Evolutionary conservation across 2,797 vertebrate species (phyloP).

Genomic region (Eospalax fontanierii): DNA sequence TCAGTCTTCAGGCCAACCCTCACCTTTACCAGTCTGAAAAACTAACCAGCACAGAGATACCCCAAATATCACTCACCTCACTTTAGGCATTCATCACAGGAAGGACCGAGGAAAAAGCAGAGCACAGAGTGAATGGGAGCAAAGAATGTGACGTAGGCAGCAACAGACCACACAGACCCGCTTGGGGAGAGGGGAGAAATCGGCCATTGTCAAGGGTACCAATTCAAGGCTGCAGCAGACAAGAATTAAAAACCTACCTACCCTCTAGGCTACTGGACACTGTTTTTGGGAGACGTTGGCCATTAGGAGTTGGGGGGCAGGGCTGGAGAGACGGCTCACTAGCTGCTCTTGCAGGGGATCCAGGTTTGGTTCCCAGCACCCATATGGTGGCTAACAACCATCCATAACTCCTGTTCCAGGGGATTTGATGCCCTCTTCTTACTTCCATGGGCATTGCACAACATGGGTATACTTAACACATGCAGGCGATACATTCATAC

Average conservation of each 20-base stretch:
- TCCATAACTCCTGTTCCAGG: no score
- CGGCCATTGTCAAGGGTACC: background rate
- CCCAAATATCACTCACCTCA: conserved; percentile 71
- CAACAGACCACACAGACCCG: rapidly evolving
- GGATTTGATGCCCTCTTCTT: no score
- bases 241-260: background rate
- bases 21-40: background rate
- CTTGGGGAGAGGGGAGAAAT: background rate
- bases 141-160: rapidly evolving
- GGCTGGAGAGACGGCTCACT: no score
- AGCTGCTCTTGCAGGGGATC: no score
- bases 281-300: background rate
- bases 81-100: conserved; percentile 48
- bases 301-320: background rate
- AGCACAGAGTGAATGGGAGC: conserved; percentile 21
- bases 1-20: background rate
- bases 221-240: background rate
- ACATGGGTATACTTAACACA: no score
- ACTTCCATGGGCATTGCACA: no score
- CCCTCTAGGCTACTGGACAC: background rate
- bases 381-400: no score
- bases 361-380: no score
- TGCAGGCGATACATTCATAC: no score
- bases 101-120: conserved; percentile 45
- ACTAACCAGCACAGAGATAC: background rate